Evolutionary conservation across 92 coral and sea anemone species (phyloP), one percentile per base, ranked within the genome.

Genomic region (Zoanthus solanderi): DNA sequence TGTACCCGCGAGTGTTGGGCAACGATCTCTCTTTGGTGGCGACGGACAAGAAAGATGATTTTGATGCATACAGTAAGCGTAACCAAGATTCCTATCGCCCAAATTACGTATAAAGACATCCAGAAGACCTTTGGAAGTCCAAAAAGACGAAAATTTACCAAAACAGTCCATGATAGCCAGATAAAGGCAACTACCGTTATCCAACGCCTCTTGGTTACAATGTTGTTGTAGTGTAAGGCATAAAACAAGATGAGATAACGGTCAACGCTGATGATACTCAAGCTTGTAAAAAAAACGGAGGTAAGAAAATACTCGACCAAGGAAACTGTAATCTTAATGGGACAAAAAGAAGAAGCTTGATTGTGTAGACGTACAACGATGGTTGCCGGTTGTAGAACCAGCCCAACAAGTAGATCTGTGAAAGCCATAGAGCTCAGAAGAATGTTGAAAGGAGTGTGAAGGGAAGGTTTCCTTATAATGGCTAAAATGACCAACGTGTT

Each of bases 361-460:
- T 23, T 32, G 73, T 45, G 63, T 17, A 8, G 2, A 44, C 14
- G 85, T 9, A 44, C 18, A 11, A 10, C 37, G 13, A 63, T 45
- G 2, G 85, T 80, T 4, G 85, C 74, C 1, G 85, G 85, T 48
- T 80, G 85, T 11, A 80, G 85, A 0, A 65, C 15, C 37, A 65
- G 46, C 3, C 85, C 85, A 9, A 65, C 85, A 8, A 65, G 60
- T 54, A 79, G 74, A 54, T 79, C 74, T 9, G 75, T 44, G 11
- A 65, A 7, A 61, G 84, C 84, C 54, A 79, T 46, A 31, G 73
- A 79, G 15, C 84, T 32, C 58, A 79, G 32, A 0, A 79, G 37
- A 44, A 79, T n/a, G 58, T 79, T 79, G 42, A 72, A 79, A 18
- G 74, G 84, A 32, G 84, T 79, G 2, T 58, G 84, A 17, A 79